Conservation (phyloP, 2,113 vertebrate species). For the Mormyrus iriodes region DNA sequence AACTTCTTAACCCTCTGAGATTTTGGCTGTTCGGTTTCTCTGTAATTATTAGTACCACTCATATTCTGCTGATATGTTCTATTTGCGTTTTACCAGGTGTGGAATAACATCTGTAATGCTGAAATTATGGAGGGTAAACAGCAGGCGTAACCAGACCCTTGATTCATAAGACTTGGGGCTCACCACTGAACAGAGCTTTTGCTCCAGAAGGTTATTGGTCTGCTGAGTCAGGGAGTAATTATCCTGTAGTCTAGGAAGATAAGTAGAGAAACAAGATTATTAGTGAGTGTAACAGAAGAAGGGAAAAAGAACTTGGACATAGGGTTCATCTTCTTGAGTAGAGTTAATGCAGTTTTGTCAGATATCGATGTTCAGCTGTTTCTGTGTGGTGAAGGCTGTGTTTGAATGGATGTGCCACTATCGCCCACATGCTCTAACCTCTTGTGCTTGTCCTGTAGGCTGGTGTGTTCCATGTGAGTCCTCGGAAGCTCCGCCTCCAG, state of each 20-base stretch:
- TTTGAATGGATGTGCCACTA: not conserved
- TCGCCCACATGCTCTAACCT: conserved; percentile 42
- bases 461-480: conserved; percentile 54
- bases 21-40: not conserved
- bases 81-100: not conserved
- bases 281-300: not conserved
- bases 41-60: not conserved
- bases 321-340: not conserved
- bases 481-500: conserved; percentile 59
- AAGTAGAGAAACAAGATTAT: conserved; percentile 2
- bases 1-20: not conserved
- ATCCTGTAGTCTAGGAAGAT: conserved; percentile 54
- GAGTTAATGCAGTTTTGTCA: not conserved
- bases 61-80: not conserved
- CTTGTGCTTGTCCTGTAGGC: conserved; percentile 55
- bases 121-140: not conserved
- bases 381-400: not conserved
- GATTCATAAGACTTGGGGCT: conserved; percentile 22
- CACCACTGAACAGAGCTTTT: conserved; percentile 61
- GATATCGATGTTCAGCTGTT: not conserved
- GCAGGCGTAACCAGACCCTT: not conserved
- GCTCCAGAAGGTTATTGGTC: conserved; percentile 54
- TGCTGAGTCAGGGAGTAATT: conserved; percentile 56
- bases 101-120: not conserved
- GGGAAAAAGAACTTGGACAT: not conserved